Percentiles rank a stretch among this genome's conserved stretches.
Conservation (phyloP, 2,888 invertebrate genomes). For the Tipula vernalis region DNA sequence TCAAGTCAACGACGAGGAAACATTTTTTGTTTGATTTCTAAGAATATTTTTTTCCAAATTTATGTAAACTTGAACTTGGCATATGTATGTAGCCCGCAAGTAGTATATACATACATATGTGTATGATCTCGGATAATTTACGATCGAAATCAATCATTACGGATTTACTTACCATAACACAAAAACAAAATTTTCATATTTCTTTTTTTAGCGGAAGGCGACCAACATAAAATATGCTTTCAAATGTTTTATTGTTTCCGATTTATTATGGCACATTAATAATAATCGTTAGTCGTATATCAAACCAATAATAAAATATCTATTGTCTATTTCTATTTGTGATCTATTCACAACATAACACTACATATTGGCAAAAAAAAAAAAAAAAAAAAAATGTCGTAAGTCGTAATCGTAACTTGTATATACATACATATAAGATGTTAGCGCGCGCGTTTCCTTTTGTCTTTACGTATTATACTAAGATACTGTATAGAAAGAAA, state of each 20-base stretch:
- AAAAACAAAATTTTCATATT: neutral
- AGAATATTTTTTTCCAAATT: neutral
- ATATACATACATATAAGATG: neutral
- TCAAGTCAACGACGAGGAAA: neutral
- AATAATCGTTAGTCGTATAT: neutral
- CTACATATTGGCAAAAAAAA: neutral
- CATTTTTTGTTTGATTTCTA: neutral
- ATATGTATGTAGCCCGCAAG: neutral
- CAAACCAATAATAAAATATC: neutral
- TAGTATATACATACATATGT: too few relatives aligned
- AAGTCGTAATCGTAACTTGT: neutral
- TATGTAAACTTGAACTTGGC: neutral
- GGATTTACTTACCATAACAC: neutral
- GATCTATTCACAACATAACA: neutral
- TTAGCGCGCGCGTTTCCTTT: neutral
- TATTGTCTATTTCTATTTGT: neutral
- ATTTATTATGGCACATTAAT: neutral
- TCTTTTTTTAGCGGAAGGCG: neutral
- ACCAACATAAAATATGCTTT: neutral
- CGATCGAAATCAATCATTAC: neutral
- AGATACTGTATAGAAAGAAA: neutral
- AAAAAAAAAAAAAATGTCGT: neutral
- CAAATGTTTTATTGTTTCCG: neutral
- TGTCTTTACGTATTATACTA: neutral
- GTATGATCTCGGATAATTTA: neutral